Evolutionary conservation across 2,888 invertebrate genomes (phyloP).

Genomic region (Heliconius aoede): DNA sequence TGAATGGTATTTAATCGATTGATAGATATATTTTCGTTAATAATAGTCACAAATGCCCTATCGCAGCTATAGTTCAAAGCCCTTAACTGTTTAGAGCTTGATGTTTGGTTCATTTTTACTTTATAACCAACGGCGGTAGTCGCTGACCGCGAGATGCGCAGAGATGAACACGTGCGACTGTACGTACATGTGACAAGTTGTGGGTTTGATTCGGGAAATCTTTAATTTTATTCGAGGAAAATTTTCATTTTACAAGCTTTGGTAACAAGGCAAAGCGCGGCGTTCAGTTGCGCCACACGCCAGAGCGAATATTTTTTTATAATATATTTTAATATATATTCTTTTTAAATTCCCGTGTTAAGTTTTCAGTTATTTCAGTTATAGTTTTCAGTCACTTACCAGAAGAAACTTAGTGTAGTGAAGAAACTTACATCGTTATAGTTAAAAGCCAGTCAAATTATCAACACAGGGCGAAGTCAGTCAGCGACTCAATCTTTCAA

Average conservation of each 20-base stretch:
- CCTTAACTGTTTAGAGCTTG: conserved; percentile 52
- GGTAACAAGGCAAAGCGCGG: neutral
- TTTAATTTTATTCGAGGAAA: neutral
- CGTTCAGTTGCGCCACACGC: neutral
- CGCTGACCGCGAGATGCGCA: neutral
- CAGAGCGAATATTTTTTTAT: too few species aligned
- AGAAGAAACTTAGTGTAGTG: too few species aligned
- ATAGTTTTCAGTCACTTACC: too few species aligned
- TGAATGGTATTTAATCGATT: neutral
- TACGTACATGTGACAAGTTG: neutral
- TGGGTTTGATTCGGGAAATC: neutral
- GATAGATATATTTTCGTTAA: neutral
- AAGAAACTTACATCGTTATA: too few species aligned
- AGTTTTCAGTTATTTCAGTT: conserved; percentile 28
- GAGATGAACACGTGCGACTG: neutral
- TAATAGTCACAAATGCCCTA: conserved; percentile 44
- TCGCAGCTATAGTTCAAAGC: conserved; percentile 51
- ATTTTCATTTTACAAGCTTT: neutral
- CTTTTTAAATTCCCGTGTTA: conserved; percentile 5
- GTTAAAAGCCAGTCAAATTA: too few species aligned
- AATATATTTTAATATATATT: conserved; percentile 2
- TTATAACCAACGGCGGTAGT: conserved; percentile 40
- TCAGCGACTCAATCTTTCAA: neutral
- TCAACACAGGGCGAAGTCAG: neutral
- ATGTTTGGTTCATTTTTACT: conserved; percentile 49